Evolutionary conservation across 1,140 invertebrate genomes (phyloP).

Genomic region (Saccostrea echinata): DNA sequence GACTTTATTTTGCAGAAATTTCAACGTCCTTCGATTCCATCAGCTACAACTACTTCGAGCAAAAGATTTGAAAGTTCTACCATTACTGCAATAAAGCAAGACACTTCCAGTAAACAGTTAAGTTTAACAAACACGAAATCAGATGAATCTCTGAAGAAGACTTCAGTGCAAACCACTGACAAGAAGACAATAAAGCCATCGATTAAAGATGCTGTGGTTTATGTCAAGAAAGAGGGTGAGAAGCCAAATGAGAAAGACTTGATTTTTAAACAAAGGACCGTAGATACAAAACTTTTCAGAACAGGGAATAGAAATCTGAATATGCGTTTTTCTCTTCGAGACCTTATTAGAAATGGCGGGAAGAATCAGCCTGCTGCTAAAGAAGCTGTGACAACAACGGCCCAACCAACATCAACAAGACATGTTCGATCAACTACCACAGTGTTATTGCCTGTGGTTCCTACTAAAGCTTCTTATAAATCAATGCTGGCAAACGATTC

Average conservation of each 20-base stretch:
- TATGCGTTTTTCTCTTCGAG: not conserved
- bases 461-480: not conserved
- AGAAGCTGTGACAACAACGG: not conserved
- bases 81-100: not conserved
- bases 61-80: not conserved
- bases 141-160: not conserved
- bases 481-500: not conserved
- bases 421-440: not conserved
- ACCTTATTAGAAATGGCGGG: not conserved
- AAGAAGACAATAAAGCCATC: not conserved
- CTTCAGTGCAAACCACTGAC: not conserved
- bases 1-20: not conserved
- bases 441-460: not conserved
- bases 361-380: not conserved
- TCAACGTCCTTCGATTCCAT: not conserved
- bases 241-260: not conserved
- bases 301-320: constrained; percentile 3
- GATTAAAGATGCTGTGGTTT: not conserved
- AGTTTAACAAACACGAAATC: not conserved
- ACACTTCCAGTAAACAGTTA: not conserved
- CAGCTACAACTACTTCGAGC: not conserved
- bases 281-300: not conserved
- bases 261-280: not conserved
- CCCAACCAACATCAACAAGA: constrained; percentile 7
- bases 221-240: not conserved